Evolutionary conservation across 2,888 invertebrate genomes (phyloP), one percentile per base, ranked within the genome.

Genomic region (Ischnura elegans): DNA sequence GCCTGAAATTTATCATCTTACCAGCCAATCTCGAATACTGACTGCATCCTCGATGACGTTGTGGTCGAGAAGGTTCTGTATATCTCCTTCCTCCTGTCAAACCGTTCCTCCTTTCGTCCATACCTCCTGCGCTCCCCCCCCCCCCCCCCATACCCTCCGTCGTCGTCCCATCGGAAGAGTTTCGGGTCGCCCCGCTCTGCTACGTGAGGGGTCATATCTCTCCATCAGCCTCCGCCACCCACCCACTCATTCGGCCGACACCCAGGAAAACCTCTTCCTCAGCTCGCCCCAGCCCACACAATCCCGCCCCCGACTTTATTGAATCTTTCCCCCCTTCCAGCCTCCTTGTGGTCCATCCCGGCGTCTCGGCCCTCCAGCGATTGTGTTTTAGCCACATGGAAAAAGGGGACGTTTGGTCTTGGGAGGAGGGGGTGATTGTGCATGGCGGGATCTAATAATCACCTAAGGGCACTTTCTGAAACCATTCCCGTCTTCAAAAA

Each of bases 141-240:
- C 36, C 29, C 76, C 76, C 36, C 29, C 76, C 16, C 36, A 10
- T 36, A 13, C 2, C 10, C 29, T 76, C 36, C 76, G 29, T 36
- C 36, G 76, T 76, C 36, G 76, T 76, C 36, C 76, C 76, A 36
- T 76, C 36, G 29, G 76, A 76, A 76, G 76, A 76, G 86, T 51
- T 51, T 51, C 16, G 51, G 43, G 19, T 1, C 46, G 45, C 86
- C 29, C 25, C 46, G 45, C 25, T 46, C 51, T 51, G 25, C 86
- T 86, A 86, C 86, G 86, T 86, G 86, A 86, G 46, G 86, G 86
- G 86, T 86, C 86, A 86, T 86, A 43, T 86, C 86, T 45, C 86
- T 86, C 86, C 45, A 46, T 86, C 86, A 46, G n/a, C 10, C 45
- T n/a, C 45, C 45, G 0, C 86, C 46, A 10, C 51, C 51, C 8